Conservation (phyloP, 2,113 vertebrate genomes). For the Canis aureus region DNA sequence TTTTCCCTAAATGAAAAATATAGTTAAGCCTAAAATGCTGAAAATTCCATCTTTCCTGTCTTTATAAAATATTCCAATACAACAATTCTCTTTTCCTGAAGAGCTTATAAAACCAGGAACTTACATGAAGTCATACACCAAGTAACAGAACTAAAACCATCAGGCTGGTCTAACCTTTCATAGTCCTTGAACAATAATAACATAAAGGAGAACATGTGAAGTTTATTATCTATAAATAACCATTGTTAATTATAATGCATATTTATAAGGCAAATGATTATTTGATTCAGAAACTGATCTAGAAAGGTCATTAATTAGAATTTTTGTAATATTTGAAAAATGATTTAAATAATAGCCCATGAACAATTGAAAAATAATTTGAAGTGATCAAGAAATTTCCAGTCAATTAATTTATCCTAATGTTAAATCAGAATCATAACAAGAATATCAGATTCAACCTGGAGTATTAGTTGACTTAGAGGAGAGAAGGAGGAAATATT, state of each 20-base stretch:
- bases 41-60: not conserved
- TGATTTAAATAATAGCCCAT: not conserved
- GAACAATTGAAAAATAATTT: not conserved
- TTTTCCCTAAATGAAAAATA: not conserved
- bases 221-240: not conserved
- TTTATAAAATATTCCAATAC: not conserved
- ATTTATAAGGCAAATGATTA: constrained; percentile 30
- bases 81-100: not conserved
- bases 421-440: not conserved
- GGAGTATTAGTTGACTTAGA: not conserved
- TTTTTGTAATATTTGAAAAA: not conserved
- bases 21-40: not conserved
- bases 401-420: not conserved
- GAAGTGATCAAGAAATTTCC: not conserved
- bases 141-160: not conserved
- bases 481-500: not conserved
- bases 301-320: not conserved
- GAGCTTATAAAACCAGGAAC: not conserved
- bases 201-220: not conserved
- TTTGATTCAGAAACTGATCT: not conserved
- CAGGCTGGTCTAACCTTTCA: not conserved
- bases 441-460: not conserved
- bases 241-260: not conserved
- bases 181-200: not conserved
- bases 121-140: not conserved